phyloP scores from a whole-genome alignment of 2,113 vertebrate genomes.

The Daphoenositta chrysoptera region DNA sequence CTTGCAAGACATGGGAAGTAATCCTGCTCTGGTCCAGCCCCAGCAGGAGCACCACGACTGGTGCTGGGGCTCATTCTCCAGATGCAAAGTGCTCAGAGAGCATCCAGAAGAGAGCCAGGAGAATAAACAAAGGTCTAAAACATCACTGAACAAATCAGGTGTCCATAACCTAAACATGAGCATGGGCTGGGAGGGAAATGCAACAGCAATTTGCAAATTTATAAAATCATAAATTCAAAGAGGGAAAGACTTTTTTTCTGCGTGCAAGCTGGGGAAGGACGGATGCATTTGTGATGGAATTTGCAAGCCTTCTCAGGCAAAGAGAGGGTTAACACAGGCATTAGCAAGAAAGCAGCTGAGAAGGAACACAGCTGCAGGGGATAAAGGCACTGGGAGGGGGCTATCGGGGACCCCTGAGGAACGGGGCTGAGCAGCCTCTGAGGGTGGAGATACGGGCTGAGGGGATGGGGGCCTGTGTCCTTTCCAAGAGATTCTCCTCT shows the following conservation, averaged over 20 bases:
- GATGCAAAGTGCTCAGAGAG: background rate
- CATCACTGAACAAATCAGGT: background rate
- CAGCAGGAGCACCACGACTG: background rate
- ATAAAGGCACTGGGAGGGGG: conserved; percentile 22
- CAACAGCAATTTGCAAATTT: background rate
- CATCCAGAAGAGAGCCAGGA: background rate
- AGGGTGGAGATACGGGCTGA: background rate
- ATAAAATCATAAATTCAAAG: background rate
- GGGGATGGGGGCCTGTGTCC: background rate
- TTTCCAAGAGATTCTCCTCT: background rate
- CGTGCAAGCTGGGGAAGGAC: background rate
- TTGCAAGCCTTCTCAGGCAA: background rate
- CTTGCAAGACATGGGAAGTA: background rate
- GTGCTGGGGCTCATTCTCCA: background rate
- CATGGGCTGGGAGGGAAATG: accelerated
- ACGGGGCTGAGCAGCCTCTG: background rate
- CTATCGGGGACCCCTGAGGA: background rate
- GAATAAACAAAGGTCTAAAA: background rate
- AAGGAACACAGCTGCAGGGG: conserved; percentile 54
- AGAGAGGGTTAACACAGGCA: conserved; percentile 23
- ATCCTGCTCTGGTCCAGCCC: conserved; percentile 1
- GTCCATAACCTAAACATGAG: background rate
- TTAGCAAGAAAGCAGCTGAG: conserved; percentile 51
- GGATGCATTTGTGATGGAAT: background rate
- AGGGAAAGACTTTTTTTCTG: background rate